Conservation (phyloP, 2,113 vertebrate species). For the Gallinago undulata region DNA sequence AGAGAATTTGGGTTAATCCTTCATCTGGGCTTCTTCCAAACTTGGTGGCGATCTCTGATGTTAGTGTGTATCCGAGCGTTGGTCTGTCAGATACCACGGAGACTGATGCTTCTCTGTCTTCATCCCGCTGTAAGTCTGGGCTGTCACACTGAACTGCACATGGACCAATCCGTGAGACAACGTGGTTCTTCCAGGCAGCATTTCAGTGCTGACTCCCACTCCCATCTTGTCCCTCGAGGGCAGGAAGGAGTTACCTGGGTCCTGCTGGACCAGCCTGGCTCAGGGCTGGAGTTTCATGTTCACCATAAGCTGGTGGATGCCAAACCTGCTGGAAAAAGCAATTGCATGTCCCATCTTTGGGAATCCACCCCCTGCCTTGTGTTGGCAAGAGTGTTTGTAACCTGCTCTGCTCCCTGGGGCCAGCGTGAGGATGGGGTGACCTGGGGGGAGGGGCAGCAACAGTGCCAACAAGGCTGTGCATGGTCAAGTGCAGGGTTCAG, state of each 20-base stretch:
- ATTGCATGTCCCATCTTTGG: not conserved
- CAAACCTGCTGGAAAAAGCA: not conserved
- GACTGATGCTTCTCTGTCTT: fast-evolving
- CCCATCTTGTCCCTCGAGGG: not conserved
- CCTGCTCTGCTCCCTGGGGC: not conserved
- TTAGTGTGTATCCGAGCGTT: not conserved
- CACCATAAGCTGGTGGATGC: not conserved
- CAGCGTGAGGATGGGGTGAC: fast-evolving
- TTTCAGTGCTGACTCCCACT: not conserved
- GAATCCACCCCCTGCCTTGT: not conserved
- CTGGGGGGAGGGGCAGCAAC: fast-evolving
- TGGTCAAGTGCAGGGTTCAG: fast-evolving
- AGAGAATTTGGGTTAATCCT: not conserved
- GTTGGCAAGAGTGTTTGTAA: not conserved
- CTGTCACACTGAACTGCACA: not conserved
- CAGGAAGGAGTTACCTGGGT: not conserved
- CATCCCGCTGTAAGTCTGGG: not conserved
- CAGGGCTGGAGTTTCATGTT: not conserved
- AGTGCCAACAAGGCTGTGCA: not conserved
- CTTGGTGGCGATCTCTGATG: fast-evolving
- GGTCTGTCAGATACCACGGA: fast-evolving
- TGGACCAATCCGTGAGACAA: not conserved
- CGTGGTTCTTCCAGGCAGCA: not conserved
- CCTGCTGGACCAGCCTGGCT: not conserved
- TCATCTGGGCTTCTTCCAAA: not conserved